Conservation (phyloP, 2,113 vertebrate genomes). For the Seriola dumerili region DNA sequence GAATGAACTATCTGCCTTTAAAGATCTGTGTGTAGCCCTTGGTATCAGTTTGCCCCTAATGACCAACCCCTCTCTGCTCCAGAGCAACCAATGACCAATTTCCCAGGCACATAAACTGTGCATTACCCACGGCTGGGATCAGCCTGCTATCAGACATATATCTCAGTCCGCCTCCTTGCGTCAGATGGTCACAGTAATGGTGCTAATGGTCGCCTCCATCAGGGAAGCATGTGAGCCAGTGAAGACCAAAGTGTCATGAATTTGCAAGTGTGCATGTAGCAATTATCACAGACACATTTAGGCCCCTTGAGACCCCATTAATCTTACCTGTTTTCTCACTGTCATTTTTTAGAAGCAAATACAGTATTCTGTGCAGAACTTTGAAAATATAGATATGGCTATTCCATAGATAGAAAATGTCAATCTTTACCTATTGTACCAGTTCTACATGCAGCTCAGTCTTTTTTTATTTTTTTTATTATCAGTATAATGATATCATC, state of each 20-base stretch:
- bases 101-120: conserved; percentile 61
- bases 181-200: conserved; percentile 60
- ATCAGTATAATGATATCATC: conserved; percentile 54
- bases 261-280: conserved; percentile 45
- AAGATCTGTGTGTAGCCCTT: conserved; percentile 69
- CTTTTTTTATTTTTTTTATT: conserved; percentile 53
- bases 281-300: conserved; percentile 36
- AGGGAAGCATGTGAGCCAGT: conserved; percentile 29
- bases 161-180: conserved; percentile 54
- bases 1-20: conserved; percentile 59
- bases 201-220: conserved; percentile 48
- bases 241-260: conserved; percentile 37
- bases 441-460: conserved; percentile 21
- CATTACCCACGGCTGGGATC: conserved; percentile 60
- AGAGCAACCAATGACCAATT: conserved; percentile 62
- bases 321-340: conserved; percentile 22
- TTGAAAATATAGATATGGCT: neutral
- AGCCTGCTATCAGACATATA: conserved; percentile 60
- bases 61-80: conserved; percentile 49
- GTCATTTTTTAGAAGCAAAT: neutral
- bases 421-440: conserved; percentile 1
- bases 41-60: conserved; percentile 69
- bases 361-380: neutral
- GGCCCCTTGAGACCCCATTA: neutral
- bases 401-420: conserved; percentile 1